phyloP scores from a whole-genome alignment of 92 coral and sea anemone genomes.

The Epizoanthus scotinus region DNA sequence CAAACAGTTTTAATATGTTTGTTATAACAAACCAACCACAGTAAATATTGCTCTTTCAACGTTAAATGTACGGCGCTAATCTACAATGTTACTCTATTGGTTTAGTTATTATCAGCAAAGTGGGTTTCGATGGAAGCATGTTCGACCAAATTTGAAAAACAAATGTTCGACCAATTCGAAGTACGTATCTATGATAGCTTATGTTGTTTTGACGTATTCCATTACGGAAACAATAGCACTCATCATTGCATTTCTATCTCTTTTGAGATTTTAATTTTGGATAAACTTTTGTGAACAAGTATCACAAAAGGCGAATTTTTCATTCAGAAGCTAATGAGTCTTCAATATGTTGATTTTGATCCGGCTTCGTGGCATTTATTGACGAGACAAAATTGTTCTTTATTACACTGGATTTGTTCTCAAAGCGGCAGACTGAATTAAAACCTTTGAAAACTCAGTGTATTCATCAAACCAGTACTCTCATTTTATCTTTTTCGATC shows the following conservation, averaged over 20 bases:
- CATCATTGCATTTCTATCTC: not conserved
- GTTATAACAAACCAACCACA: not conserved
- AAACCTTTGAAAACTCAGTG: not conserved
- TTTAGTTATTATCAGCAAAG: not conserved
- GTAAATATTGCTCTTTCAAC: not conserved
- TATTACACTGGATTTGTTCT: not conserved
- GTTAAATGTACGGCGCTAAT: not conserved
- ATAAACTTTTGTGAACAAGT: not conserved
- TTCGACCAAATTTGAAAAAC: too few relatives aligned
- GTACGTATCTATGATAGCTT: not conserved
- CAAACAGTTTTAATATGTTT: conserved; percentile 5
- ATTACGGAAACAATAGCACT: not conserved
- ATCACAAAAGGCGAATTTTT: conserved; percentile 1
- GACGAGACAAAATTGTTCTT: not conserved
- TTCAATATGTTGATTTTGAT: not conserved
- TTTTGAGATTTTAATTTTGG: conserved; percentile 18
- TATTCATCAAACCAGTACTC: too few relatives aligned
- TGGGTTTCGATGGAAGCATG: not conserved
- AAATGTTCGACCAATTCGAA: not conserved
- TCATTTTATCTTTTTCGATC: too few relatives aligned
- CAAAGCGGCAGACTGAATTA: conserved; percentile 3
- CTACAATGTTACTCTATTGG: too few relatives aligned
- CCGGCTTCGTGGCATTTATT: not conserved
- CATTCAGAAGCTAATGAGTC: conserved; percentile 8
- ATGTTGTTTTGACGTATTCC: not conserved